Base-by-base conservation (phyloP, 1,140 invertebrate species). In the Gonatopus flavifemur region DNA sequence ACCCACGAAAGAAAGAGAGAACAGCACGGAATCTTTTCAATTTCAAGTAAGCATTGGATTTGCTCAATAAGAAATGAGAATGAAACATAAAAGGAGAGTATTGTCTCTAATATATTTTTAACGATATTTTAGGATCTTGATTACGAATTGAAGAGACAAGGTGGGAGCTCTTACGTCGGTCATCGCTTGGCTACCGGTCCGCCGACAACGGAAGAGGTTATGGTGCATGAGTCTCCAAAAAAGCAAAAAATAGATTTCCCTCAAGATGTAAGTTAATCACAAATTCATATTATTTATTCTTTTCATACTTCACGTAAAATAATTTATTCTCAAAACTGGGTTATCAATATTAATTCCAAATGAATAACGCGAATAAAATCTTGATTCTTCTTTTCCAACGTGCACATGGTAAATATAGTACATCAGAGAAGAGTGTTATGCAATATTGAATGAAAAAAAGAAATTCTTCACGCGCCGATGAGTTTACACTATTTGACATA, bases 81-180 rank as follows among this genome's bases (percentile, higher is more conserved):
- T 3, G 12, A 13, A 18, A 36, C n/a, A 18, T 20, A 12, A 36
- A 36, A 20, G 13, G 16, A 31, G 19, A 19, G 10, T 10, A 3
- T 25, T 2, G 2, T 38, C 20, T 28, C 3, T 9, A 13, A 12
- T 2, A 24, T 15, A 0, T 12, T 25, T 21, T 10, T 36, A 16
- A 43, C 40, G 31, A 44, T 37, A 33, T 54, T 45, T 37, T 62
- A 86, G 82, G 89, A 94, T 70, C 80, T 94, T 58, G 91, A 94
- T 70, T 94, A 93, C 74, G 88, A 91, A 69, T 70, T 91, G 30
- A 81, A 86, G 52, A 81, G 91, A 55, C 71, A 80, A 61, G 74
- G 74, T 10, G 84, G 88, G 25, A 90, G 88, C 81, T 86, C 88
- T 46, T 87, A 93, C 78, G 83, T 93, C 63, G 88, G 91, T 64